Evolutionary conservation across 1,140 invertebrate species (phyloP), one percentile per base, ranked within the genome.

Genomic region (Hyles euphorbiae): DNA sequence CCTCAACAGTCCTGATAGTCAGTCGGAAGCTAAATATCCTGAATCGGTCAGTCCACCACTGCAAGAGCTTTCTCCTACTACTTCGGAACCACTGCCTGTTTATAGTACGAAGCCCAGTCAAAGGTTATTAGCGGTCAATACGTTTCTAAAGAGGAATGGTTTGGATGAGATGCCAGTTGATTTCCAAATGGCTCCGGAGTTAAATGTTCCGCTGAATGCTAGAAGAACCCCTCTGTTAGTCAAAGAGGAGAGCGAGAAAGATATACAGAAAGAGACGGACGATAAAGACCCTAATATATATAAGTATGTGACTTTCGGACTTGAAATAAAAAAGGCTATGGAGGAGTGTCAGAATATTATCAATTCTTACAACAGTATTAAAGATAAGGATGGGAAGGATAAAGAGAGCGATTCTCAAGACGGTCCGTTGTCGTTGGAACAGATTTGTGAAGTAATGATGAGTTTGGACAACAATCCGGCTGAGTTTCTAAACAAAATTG

Each of bases 311-410:
- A 81, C 77, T 0, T 86, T 84, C 12, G 83, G 83, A 2, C 43
- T 87, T 33, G 83, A 87, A 69, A 86, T 88, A 32, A 88, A 88
- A 56, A 85, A 83, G 61, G 83, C 86, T 3, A 85, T 88, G 77
- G 86, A 87, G 52, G 83, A 86, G 49, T 88, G 83, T 58, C 82
- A 87, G 60, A 84, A 87, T 62, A 86, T 88, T 34, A 87, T 88
- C 4, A 84, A 86, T 54, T 84, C 83, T 1, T 87, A 83, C n/a
- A 83, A 81, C 34, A 70, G 64, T 36, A 69, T 72, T 32, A 70
- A 68, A 12, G 46, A 60, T 12, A 65, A 68, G 32, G 73, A 71
- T 0, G 61, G 56, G 1, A 79, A 73, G 43, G 75, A 78, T 0
- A 69, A 72, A 7, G 74, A 76, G 5, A 66, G 59, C 0, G 74